Percentiles rank a stretch among this genome's conserved stretches.
Conservation (phyloP, 2,113 vertebrate genomes). For the Ctenodactylus gundi region DNA sequence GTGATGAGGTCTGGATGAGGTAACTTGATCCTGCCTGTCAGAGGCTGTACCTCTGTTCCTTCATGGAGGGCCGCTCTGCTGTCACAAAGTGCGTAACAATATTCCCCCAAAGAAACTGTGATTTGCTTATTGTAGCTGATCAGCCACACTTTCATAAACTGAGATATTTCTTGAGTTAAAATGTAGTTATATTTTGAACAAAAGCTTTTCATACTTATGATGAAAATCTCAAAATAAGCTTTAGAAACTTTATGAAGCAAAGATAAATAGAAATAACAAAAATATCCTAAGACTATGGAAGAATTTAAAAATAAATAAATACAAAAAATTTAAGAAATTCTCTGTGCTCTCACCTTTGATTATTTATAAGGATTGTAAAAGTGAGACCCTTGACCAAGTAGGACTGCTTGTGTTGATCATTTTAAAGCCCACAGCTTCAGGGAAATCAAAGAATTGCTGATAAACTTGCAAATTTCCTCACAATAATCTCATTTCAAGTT, state of each 20-base stretch:
- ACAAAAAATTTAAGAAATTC: neutral
- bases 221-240: conserved; percentile 13
- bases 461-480: neutral
- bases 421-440: neutral
- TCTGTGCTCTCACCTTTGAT: neutral
- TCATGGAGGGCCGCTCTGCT: neutral
- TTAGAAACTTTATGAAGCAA: conserved; percentile 17
- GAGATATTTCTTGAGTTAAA: neutral
- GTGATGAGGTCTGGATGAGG: neutral
- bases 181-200: neutral
- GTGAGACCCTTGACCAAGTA: neutral
- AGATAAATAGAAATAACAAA: neutral
- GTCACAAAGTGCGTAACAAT: neutral
- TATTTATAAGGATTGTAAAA: neutral
- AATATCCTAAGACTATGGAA: neutral
- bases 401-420: neutral
- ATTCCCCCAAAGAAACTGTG: neutral
- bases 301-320: neutral
- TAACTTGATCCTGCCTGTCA: neutral
- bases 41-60: neutral
- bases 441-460: neutral
- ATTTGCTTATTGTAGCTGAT: neutral
- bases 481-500: neutral
- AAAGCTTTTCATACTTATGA: neutral
- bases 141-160: neutral